Conservation (phyloP, 2,113 vertebrate genomes). For the Scortum barcoo region DNA sequence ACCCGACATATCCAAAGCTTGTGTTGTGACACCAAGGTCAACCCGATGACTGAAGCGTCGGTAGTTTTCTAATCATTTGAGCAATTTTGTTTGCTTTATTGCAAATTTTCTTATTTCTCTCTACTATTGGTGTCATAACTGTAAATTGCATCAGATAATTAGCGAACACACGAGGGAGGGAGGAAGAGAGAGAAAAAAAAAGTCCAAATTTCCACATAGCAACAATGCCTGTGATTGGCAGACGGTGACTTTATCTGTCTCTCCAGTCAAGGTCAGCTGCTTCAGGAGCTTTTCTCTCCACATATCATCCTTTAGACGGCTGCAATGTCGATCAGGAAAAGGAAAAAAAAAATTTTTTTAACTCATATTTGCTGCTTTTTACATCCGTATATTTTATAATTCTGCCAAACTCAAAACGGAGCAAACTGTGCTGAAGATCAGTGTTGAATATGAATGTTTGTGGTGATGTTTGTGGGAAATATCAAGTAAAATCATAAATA, state of each 20-base stretch:
- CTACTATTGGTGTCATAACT: neutral
- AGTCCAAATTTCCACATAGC: slow-evolving; percentile 5
- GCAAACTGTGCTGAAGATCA: neutral
- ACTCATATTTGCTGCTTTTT: neutral
- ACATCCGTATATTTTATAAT: neutral
- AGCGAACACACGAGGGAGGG: neutral
- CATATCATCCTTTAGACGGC: neutral
- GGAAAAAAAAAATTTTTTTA: neutral
- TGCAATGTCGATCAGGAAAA: neutral
- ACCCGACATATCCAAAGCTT: neutral
- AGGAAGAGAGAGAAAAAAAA: neutral
- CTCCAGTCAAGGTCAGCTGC: slow-evolving; percentile 49
- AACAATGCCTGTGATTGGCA: slow-evolving; percentile 37
- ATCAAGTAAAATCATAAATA: neutral
- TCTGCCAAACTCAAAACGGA: neutral
- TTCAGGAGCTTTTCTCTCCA: slow-evolving; percentile 9
- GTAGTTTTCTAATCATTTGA: neutral
- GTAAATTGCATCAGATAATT: neutral
- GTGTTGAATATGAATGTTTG: neutral
- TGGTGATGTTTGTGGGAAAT: neutral
- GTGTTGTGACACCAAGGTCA: neutral
- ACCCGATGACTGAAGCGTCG: too few species aligned
- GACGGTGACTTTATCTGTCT: slow-evolving; percentile 28
- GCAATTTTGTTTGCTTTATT: neutral
- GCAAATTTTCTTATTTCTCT: neutral